phyloP scores from a whole-genome alignment of 2,797 vertebrate genomes.

The Myioborus melanocephalus region DNA sequence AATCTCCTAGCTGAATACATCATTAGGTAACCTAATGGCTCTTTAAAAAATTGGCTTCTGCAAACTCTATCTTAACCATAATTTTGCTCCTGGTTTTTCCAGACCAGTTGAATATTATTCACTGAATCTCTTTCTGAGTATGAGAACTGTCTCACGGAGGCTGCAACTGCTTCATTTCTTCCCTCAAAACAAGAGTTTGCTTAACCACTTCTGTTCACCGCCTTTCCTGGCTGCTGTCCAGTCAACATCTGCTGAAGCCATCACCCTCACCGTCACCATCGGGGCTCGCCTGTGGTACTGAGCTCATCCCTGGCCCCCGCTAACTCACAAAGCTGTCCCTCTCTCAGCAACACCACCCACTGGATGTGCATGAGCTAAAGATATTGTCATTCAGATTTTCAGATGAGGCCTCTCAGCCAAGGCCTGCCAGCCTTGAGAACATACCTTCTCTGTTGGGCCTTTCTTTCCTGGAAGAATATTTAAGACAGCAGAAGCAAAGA shows the following conservation, averaged over 20 bases:
- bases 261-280: accelerated
- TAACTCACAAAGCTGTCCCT: not conserved
- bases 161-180: not conserved
- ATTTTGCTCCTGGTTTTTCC: not conserved
- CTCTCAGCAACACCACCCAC: not conserved
- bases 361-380: not conserved
- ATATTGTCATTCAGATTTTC: not conserved
- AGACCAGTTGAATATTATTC: not conserved
- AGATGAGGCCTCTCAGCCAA: not conserved
- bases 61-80: not conserved
- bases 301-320: not conserved
- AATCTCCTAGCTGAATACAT: not conserved
- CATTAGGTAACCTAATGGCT: not conserved
- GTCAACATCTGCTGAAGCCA: not conserved
- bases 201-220: accelerated
- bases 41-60: not conserved
- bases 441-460: not conserved
- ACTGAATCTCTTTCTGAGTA: not conserved
- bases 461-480: not conserved
- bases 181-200: not conserved
- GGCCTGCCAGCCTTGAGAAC: not conserved
- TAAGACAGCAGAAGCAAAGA: not conserved
- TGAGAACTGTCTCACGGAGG: not conserved
- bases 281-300: not conserved
- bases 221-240: not conserved